A percentile compares a stretch with the other conserved stretches of the same genome.
phyloP scores from a whole-genome alignment of 2,113 vertebrate genomes.

The Perca fluviatilis region DNA sequence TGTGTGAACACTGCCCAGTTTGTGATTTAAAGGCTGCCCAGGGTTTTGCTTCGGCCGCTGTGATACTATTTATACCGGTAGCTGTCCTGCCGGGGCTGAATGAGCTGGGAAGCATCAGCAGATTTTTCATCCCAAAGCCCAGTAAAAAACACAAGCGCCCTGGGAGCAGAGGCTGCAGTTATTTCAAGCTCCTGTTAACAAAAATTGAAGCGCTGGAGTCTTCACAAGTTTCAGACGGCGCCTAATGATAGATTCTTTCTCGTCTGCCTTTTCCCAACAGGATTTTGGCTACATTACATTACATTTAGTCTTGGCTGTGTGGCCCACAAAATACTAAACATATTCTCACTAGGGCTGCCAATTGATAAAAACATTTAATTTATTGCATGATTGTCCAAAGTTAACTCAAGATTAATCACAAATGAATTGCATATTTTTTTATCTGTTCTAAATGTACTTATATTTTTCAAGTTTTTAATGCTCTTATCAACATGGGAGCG shows the following conservation, averaged over 20 bases:
- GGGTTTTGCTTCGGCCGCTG: conserved; percentile 59
- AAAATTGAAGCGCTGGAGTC: conserved; percentile 44
- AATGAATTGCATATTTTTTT: too few species aligned
- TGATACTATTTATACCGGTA: conserved; percentile 73
- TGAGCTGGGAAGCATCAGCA: conserved; percentile 62
- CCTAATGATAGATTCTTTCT: conserved; percentile 38
- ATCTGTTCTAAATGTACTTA: too few species aligned
- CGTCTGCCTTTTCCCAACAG: conserved; percentile 17
- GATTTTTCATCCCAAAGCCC: conserved; percentile 66
- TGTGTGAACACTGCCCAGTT: conserved; percentile 77
- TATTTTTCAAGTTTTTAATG: too few species aligned
- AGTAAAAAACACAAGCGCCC: conserved; percentile 35
- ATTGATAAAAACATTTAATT: too few species aligned
- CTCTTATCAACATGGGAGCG: too few species aligned
- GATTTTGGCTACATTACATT: neutral
- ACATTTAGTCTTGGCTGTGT: conserved; percentile 26
- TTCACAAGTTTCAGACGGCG: conserved; percentile 36
- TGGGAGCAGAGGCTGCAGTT: conserved; percentile 32
- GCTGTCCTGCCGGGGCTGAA: conserved; percentile 55
- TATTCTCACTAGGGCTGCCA: conserved; percentile 4
- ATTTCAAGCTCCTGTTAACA: conserved; percentile 41
- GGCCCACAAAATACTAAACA: neutral
- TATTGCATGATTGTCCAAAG: too few species aligned
- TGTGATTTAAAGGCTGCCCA: conserved; percentile 74
- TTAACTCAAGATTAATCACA: too few species aligned